phyloP scores from a whole-genome alignment of 2,797 vertebrate genomes.

The Halcyon leucocephala region DNA sequence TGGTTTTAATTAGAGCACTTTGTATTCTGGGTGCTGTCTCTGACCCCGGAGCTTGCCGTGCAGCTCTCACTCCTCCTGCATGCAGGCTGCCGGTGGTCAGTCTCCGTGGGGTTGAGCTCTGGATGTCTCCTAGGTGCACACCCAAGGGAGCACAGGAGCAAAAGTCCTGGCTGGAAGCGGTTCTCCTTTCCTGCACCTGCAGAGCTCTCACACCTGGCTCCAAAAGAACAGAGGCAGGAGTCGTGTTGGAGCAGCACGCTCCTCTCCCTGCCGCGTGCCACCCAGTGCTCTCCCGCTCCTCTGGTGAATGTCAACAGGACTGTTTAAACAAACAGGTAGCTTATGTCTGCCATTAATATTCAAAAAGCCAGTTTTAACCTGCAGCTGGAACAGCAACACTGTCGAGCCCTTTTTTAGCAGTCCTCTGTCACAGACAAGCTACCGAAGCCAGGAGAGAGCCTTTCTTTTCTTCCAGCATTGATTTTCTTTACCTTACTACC shows the following conservation, averaged over 20 bases:
- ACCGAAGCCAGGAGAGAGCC: not conserved
- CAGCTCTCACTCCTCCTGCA: rapidly evolving
- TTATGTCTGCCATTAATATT: not conserved
- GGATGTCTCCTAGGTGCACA: not conserved
- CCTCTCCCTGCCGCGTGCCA: not conserved
- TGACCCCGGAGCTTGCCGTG: not conserved
- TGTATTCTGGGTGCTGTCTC: not conserved
- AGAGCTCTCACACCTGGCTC: not conserved
- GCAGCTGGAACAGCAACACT: not conserved
- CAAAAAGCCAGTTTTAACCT: not conserved
- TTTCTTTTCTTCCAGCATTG: slow-evolving; percentile 24
- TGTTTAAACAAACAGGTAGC: not conserved
- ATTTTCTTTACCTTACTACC: slow-evolving; percentile 46
- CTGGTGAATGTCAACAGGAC: not conserved
- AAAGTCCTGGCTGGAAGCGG: rapidly evolving
- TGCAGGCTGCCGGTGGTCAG: rapidly evolving
- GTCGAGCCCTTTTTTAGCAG: not conserved
- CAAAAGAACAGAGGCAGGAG: not conserved
- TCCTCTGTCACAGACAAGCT: not conserved
- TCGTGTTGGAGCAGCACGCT: rapidly evolving
- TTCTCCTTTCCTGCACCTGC: not conserved
- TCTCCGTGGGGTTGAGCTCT: not conserved
- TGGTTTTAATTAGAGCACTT: not conserved
- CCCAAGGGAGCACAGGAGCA: too few species aligned
- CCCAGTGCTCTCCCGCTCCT: rapidly evolving